Evolutionary conservation across 2,888 invertebrate species (phyloP).

Genomic region (Apamea crenata): DNA sequence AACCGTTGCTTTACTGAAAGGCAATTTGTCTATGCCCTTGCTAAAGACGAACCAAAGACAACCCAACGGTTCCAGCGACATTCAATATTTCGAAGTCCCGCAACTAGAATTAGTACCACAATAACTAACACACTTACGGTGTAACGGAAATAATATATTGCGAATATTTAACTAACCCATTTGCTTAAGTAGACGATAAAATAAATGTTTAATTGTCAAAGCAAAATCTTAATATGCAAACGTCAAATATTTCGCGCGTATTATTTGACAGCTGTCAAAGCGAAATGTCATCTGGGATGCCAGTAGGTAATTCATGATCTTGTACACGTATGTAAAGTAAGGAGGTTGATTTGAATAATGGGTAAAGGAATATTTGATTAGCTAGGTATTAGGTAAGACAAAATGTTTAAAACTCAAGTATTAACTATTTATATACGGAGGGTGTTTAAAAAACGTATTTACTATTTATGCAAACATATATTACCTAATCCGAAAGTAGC

Average conservation of each 20-base stretch:
- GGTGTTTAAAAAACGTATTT: too few species aligned
- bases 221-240: slow-evolving; percentile 38
- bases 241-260: slow-evolving; percentile 57
- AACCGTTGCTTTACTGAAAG: slow-evolving; percentile 18
- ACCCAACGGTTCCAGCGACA: slow-evolving; percentile 33
- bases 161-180: slow-evolving; percentile 44
- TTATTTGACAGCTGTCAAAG: slow-evolving; percentile 63
- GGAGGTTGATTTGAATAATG: slow-evolving; percentile 15
- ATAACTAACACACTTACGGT: slow-evolving; percentile 30
- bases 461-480: too few species aligned
- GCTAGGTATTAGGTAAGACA: slow-evolving; percentile 5
- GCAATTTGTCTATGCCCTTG: slow-evolving; percentile 32
- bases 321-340: slow-evolving; percentile 8
- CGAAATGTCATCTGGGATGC: slow-evolving; percentile 46
- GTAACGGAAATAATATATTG: slow-evolving; percentile 49
- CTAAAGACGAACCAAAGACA: slow-evolving; percentile 10
- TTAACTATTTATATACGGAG: too few species aligned
- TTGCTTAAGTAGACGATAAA: slow-evolving; percentile 46
- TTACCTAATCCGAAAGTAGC: too few species aligned
- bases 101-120: slow-evolving; percentile 30
- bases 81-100: slow-evolving; percentile 50
- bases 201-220: slow-evolving; percentile 52
- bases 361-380: slow-evolving; percentile 29
- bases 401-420: slow-evolving; percentile 1
- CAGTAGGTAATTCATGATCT: slow-evolving; percentile 39